Percentiles rank a stretch among this genome's conserved stretches.
These are phyloP conservation scores for Pinctada fucata DNA, from an alignment of 2,888 invertebrate species.

Conservation along the genomic window DNA sequence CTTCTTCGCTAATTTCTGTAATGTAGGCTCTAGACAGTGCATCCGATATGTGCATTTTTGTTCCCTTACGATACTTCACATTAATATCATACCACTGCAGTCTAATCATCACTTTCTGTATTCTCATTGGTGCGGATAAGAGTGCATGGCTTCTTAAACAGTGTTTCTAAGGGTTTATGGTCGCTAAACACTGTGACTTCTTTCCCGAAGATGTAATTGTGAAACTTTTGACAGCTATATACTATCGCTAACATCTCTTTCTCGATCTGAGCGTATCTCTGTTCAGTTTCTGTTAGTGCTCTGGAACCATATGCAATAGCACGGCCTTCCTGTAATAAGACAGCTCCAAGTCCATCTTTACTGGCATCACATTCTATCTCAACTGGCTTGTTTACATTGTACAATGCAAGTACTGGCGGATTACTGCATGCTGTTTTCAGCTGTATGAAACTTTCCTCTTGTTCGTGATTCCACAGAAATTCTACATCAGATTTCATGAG, in stretches of 20 bases:
- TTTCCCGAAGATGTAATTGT: constrained; percentile 49
- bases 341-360: constrained; percentile 49
- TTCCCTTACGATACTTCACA: constrained; percentile 26
- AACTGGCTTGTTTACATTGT: constrained; percentile 34
- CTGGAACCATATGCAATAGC: constrained; percentile 48
- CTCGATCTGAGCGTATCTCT: constrained; percentile 47
- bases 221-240: constrained; percentile 31
- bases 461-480: constrained; percentile 45
- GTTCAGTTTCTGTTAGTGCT: constrained; percentile 43
- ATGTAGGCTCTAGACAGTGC: constrained; percentile 15
- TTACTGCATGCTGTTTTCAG: constrained; percentile 18
- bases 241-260: constrained; percentile 51
- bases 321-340: constrained; percentile 44
- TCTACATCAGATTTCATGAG: constrained; percentile 43
- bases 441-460: constrained; percentile 37
- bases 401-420: constrained; percentile 16
- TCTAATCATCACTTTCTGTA: constrained; percentile 39
- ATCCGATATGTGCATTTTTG: constrained; percentile 15
- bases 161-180: constrained; percentile 42
- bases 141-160: constrained; percentile 37
- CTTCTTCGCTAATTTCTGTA: constrained; percentile 1
- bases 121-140: constrained; percentile 41
- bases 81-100: constrained; percentile 46
- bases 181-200: constrained; percentile 43
- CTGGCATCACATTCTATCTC: constrained; percentile 49